phyloP scores from a whole-genome alignment of 2,888 invertebrate species.

The Tyria jacobaeae region DNA sequence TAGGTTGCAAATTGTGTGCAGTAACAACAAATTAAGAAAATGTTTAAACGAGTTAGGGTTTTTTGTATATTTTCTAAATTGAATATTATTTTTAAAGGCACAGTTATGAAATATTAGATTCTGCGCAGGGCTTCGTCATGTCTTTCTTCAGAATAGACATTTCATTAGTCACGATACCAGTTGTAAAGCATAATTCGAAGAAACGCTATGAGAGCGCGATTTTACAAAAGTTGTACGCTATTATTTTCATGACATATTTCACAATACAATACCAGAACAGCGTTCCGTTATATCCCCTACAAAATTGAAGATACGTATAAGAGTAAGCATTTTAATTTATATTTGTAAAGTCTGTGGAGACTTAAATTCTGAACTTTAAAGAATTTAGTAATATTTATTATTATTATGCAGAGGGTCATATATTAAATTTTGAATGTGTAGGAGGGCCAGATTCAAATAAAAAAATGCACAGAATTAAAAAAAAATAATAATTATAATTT shows the following conservation, averaged over 20 bases:
- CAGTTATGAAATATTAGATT: no score
- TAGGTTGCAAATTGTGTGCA: no score
- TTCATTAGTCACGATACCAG: conserved; percentile 18
- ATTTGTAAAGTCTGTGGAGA: conserved; percentile 12
- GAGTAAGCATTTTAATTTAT: conserved; percentile 35
- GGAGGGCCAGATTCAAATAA: no score
- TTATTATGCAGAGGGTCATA: no score
- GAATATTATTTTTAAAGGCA: no score
- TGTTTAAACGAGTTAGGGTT: no score
- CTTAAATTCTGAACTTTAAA: background rate
- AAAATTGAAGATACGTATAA: conserved; percentile 61
- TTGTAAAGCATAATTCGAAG: conserved; percentile 52
- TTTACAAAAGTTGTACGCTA: conserved; percentile 57
- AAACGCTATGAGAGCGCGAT: conserved; percentile 34
- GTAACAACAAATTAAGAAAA: no score
- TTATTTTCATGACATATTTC: conserved; percentile 80
- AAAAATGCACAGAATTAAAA: no score
- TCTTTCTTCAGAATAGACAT: background rate
- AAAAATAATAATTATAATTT: no score
- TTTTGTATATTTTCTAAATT: no score
- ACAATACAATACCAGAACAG: conserved; percentile 66
- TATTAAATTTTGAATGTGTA: no score
- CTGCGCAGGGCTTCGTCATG: no score
- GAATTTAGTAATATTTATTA: background rate
- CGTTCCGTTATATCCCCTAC: conserved; percentile 60